Evolutionary conservation across 1,140 invertebrate species (phyloP).

Genomic region (Spodoptera frugiperda): DNA sequence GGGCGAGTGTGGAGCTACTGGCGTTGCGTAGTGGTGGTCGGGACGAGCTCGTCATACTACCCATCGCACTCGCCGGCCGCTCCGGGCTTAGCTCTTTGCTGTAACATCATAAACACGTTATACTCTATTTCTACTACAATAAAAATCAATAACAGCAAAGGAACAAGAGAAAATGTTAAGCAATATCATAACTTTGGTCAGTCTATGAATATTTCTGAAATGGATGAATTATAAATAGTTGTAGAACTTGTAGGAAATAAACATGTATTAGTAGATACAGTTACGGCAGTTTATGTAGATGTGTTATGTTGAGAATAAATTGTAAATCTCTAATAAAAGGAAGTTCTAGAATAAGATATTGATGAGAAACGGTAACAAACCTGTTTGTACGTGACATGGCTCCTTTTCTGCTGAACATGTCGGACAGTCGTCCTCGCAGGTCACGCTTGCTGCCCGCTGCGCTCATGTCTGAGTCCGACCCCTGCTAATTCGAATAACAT

Average conservation of each 20-base stretch:
- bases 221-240: no score
- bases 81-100: slow-evolving; percentile 82
- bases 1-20: slow-evolving; percentile 70
- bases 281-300: no score
- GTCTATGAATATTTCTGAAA: no score
- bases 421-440: slow-evolving; percentile 92
- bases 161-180: no score
- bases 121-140: no score
- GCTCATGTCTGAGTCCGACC: slow-evolving; percentile 93
- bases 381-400: slow-evolving; percentile 88
- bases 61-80: slow-evolving; percentile 63
- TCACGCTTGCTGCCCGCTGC: slow-evolving; percentile 91
- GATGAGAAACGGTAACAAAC: slow-evolving; percentile 76
- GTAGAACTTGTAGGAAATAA: no score
- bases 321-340: no score
- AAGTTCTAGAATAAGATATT: background rate
- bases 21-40: slow-evolving; percentile 74
- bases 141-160: no score
- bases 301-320: no score
- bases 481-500: slow-evolving; percentile 74
- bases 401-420: slow-evolving; percentile 92
- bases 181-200: no score
- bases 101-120: background rate
- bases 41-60: slow-evolving; percentile 58
- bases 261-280: no score